phyloP scores from a whole-genome alignment of 2,113 vertebrate genomes.

The Halichoerus grypus region DNA sequence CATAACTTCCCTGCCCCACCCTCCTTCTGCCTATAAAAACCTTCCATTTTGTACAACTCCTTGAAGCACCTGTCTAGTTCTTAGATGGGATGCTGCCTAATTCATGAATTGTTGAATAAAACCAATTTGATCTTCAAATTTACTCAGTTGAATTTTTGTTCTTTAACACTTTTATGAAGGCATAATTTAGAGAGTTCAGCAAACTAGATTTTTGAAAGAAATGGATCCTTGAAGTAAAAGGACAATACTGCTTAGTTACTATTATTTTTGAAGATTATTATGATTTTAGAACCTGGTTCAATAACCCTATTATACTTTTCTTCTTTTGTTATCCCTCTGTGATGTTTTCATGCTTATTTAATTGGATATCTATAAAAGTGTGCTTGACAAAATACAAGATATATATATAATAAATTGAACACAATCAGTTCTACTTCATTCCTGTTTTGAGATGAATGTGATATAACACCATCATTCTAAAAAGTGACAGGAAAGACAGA shows the following conservation, averaged over 20 bases:
- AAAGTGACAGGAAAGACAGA: conserved; percentile 36
- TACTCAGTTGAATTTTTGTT: not conserved
- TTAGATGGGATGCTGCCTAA: not conserved
- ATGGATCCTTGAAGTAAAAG: conserved; percentile 25
- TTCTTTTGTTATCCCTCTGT: not conserved
- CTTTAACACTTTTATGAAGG: not conserved
- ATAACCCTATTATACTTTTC: not conserved
- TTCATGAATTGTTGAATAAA: not conserved
- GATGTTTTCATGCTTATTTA: not conserved
- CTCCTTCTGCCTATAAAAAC: not conserved
- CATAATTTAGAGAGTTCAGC: not conserved
- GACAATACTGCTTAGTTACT: not conserved
- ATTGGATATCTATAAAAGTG: conserved; percentile 17
- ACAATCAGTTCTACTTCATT: not conserved
- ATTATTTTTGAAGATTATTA: conserved; percentile 47
- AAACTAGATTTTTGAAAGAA: not conserved
- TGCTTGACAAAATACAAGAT: not conserved
- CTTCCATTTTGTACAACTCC: not conserved
- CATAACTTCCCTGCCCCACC: not conserved
- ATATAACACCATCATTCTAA: conserved; percentile 52
- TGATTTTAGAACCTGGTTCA: conserved; percentile 35
- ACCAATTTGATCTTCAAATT: not conserved
- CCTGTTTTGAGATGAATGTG: conserved; percentile 53
- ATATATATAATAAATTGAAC: not conserved
- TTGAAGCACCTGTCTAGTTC: not conserved